These are phyloP conservation scores for Hippocampus kuda DNA, from an alignment of 2,797 vertebrate species.

Conservation along the genomic window DNA sequence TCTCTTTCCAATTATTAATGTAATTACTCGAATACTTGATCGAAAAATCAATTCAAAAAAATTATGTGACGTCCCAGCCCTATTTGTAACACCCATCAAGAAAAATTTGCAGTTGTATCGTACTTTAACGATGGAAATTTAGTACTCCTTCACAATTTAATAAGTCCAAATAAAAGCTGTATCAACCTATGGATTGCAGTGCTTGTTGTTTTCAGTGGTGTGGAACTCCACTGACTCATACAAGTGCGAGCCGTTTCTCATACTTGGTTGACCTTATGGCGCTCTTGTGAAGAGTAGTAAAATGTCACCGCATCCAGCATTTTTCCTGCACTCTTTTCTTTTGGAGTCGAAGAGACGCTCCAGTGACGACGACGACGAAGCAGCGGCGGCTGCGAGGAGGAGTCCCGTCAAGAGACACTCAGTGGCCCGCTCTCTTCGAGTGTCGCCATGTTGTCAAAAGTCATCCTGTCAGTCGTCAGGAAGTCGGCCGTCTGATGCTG, in stretches of 20 bases:
- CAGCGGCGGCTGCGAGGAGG: no score
- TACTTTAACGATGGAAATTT: no score
- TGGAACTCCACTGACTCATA: background rate
- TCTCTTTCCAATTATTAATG: no score
- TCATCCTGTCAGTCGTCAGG: slow-evolving; percentile 9
- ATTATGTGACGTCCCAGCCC: no score
- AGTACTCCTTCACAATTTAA: no score
- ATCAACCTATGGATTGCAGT: no score
- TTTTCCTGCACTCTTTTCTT: slow-evolving; percentile 1
- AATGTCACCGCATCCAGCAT: background rate
- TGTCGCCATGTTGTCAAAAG: slow-evolving; percentile 19
- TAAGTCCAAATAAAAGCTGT: no score
- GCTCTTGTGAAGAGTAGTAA: background rate
- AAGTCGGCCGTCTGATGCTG: slow-evolving; percentile 15
- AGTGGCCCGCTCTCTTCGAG: background rate
- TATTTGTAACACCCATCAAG: no score
- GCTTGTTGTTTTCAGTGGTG: background rate
- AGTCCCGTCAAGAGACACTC: slow-evolving; percentile 5
- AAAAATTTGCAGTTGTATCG: no score
- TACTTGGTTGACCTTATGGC: background rate
- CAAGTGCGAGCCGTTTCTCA: background rate
- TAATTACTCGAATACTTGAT: no score
- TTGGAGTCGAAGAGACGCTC: slow-evolving; percentile 1
- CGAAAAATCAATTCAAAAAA: no score
- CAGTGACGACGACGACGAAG: background rate